A percentile compares a stretch with the other conserved stretches of the same genome.
These are phyloP conservation scores for Harpagoxenus sublaevis DNA, from an alignment of 2,888 invertebrate species.

Conservation along the genomic window DNA sequence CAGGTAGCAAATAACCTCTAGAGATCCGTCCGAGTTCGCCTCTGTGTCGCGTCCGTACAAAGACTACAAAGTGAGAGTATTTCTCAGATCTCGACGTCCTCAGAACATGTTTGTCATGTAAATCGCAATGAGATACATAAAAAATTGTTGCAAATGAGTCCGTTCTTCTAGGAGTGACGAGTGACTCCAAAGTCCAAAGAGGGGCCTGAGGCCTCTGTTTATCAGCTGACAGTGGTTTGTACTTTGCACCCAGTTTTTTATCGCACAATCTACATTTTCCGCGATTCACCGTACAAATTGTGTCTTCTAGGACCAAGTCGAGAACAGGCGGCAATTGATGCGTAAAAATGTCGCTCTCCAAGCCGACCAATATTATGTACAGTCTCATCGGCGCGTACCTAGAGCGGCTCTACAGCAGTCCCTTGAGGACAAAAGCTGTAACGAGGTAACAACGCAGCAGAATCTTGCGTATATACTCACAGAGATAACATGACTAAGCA, in stretches of 20 bases:
- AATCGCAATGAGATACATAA: background rate
- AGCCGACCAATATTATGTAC: constrained; percentile 88
- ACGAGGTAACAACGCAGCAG: constrained; percentile 89
- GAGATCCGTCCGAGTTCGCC: too few relatives aligned
- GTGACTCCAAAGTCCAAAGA: too few relatives aligned
- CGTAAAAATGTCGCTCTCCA: constrained; percentile 90
- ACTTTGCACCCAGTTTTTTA: constrained; percentile 23
- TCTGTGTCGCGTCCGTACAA: background rate
- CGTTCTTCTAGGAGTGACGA: background rate
- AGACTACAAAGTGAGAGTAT: background rate
- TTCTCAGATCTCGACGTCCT: too few relatives aligned
- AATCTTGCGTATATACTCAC: background rate
- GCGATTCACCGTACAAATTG: background rate
- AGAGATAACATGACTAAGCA: background rate
- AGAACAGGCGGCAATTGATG: background rate
- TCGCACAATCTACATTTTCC: background rate
- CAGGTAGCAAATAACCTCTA: background rate
- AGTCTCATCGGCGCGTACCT: constrained; percentile 91
- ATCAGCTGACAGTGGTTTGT: background rate
- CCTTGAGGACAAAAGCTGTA: constrained; percentile 92
- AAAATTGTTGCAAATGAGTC: background rate
- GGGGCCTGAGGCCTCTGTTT: too few relatives aligned
- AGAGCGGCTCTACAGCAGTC: constrained; percentile 91
- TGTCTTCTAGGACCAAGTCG: background rate
- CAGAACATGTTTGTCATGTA: background rate